Conservation (phyloP, 2,888 invertebrate species). For the Dromius quadrimaculatus region DNA sequence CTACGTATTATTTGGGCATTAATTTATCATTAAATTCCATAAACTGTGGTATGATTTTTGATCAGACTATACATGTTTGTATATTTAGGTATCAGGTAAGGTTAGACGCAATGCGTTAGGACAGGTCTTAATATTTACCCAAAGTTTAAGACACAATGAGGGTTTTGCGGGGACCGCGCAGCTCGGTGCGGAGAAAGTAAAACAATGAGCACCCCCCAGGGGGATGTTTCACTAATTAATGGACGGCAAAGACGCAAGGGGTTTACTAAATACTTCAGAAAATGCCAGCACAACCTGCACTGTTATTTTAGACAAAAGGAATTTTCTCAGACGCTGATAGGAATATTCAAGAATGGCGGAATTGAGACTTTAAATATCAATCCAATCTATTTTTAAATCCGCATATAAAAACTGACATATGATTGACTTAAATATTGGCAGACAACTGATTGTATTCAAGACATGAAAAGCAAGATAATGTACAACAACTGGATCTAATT, state of each 20-base stretch:
- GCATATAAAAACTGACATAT: no score
- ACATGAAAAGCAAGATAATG: no score
- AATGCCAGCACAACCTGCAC: constrained; percentile 47
- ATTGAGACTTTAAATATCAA: no score
- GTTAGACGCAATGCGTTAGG: constrained; percentile 57
- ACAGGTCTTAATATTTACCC: constrained; percentile 52
- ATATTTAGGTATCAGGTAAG: constrained; percentile 57
- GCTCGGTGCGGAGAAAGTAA: constrained; percentile 15
- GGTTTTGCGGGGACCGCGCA: not conserved
- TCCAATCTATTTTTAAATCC: no score
- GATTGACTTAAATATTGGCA: no score
- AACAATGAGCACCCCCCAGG: constrained; percentile 62
- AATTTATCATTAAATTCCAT: no score
- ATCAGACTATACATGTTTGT: constrained; percentile 26
- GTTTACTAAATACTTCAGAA: constrained; percentile 49
- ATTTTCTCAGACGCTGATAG: no score
- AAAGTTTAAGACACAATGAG: constrained; percentile 33
- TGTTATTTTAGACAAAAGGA: constrained; percentile 34
- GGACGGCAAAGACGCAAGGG: constrained; percentile 60
- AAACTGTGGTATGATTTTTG: constrained; percentile 25
- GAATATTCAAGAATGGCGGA: no score
- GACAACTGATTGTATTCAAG: no score
- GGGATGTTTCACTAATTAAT: constrained; percentile 68
- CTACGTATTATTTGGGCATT: no score
- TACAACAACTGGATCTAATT: no score